These are phyloP conservation scores for Hyppa rectilinea DNA, from an alignment of 2,888 invertebrate species.

Conservation along the genomic window DNA sequence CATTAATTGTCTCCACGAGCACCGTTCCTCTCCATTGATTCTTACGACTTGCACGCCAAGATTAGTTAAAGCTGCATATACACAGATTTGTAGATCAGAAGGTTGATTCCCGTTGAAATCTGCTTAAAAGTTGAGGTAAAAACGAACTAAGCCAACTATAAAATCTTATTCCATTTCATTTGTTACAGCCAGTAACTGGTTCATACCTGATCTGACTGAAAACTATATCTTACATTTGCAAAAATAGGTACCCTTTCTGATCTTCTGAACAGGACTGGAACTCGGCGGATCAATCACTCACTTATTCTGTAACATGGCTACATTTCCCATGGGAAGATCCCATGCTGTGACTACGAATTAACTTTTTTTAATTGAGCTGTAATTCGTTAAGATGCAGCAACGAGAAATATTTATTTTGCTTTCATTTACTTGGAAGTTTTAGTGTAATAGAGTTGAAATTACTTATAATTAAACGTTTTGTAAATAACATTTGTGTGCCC, in stretches of 20 bases:
- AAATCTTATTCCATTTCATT: constrained; percentile 5
- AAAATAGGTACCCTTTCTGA: constrained; percentile 30
- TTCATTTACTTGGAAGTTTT: background rate
- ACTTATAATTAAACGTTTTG: background rate
- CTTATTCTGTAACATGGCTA: constrained; percentile 54
- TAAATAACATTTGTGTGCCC: no score
- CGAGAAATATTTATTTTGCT: constrained; percentile 15
- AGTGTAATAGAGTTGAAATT: background rate
- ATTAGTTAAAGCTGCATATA: constrained; percentile 31
- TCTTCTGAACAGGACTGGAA: constrained; percentile 16
- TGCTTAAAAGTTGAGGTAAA: background rate
- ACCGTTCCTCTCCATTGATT: constrained; percentile 49
- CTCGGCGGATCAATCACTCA: constrained; percentile 57
- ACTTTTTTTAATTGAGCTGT: constrained; percentile 44
- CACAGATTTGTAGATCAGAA: background rate
- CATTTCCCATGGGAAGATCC: constrained; percentile 40
- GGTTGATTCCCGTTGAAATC: background rate
- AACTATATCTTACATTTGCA: constrained; percentile 28
- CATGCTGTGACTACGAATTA: constrained; percentile 44
- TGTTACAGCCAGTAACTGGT: constrained; percentile 2
- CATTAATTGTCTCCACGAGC: constrained; percentile 46
- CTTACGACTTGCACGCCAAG: constrained; percentile 45
- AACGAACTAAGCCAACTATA: background rate
- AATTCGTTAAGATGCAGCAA: constrained; percentile 19
- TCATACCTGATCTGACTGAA: constrained; percentile 24